Evolutionary conservation across 2,888 invertebrate genomes (phyloP).

Genomic region (Drosophila bunnanda): DNA sequence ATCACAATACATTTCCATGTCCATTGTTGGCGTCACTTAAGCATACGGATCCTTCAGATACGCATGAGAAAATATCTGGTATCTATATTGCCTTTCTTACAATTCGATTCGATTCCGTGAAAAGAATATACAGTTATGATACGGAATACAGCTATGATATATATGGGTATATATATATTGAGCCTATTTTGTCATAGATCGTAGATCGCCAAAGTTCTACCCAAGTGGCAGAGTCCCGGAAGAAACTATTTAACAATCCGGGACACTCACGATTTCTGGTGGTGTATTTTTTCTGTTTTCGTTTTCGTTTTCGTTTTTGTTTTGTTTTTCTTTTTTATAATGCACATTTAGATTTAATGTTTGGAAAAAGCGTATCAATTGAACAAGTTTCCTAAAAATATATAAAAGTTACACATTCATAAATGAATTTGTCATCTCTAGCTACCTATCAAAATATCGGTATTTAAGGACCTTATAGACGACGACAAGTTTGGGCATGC

Average conservation of each 20-base stretch:
- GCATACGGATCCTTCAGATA: conserved; percentile 21
- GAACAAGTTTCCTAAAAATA: conserved; percentile 67
- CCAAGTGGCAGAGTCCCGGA: not conserved
- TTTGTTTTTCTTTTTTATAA: conserved; percentile 25
- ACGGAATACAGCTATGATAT: conserved; percentile 27
- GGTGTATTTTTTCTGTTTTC: not conserved
- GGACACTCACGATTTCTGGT: conserved; percentile 14
- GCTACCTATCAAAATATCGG: conserved; percentile 56
- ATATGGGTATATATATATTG: conserved; percentile 18
- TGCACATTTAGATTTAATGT: conserved; percentile 69
- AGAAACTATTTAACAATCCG: conserved; percentile 36
- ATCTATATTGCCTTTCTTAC: conserved; percentile 3
- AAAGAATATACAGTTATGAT: conserved; percentile 29
- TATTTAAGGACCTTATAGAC: conserved; percentile 32
- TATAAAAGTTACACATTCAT: conserved; percentile 61
- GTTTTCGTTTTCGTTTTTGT: not conserved
- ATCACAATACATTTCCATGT: conserved; percentile 29
- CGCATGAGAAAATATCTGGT: conserved; percentile 24
- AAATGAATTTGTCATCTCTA: conserved; percentile 62
- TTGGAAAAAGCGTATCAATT: conserved; percentile 62
- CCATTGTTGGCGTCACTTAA: conserved; percentile 23
- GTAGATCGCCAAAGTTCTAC: conserved; percentile 2
- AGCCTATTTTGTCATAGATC: conserved; percentile 24
- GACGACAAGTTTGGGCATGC: conserved; percentile 21
- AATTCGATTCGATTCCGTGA: conserved; percentile 13